Conservation (phyloP, 2,888 invertebrate genomes). For the Aleiodes alternator region DNA sequence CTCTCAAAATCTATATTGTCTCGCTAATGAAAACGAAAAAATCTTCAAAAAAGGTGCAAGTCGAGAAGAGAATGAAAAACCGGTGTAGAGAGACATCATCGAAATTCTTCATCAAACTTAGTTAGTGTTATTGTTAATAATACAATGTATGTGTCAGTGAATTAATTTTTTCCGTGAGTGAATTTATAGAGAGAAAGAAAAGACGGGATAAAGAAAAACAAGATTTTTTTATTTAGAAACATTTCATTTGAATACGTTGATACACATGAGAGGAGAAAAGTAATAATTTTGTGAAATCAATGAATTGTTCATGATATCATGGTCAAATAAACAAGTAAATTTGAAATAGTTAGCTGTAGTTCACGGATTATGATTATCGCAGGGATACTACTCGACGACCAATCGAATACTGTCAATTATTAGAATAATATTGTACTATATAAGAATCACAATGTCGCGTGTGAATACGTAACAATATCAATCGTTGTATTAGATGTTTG, state of each 20-base stretch:
- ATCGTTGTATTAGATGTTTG: slow-evolving; percentile 62
- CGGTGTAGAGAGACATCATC: no score
- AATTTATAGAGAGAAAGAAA: background rate
- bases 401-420: slow-evolving; percentile 71
- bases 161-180: no score
- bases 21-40: no score
- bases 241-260: background rate
- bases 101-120: no score
- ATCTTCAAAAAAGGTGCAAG: no score
- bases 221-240: background rate
- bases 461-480: slow-evolving; percentile 36
- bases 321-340: background rate
- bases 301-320: background rate
- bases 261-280: background rate
- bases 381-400: slow-evolving; percentile 55
- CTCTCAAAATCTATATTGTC: no score
- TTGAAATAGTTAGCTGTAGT: background rate
- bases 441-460: slow-evolving; percentile 3
- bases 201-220: background rate
- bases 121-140: no score
- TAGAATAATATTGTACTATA: slow-evolving; percentile 50
- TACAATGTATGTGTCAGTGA: no score
- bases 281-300: slow-evolving; percentile 3
- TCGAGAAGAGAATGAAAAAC: no score
- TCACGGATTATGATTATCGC: slow-evolving; percentile 10